Base-by-base conservation (phyloP, 2,888 invertebrate species). In the Petrolisthes cinctipes region DNA sequence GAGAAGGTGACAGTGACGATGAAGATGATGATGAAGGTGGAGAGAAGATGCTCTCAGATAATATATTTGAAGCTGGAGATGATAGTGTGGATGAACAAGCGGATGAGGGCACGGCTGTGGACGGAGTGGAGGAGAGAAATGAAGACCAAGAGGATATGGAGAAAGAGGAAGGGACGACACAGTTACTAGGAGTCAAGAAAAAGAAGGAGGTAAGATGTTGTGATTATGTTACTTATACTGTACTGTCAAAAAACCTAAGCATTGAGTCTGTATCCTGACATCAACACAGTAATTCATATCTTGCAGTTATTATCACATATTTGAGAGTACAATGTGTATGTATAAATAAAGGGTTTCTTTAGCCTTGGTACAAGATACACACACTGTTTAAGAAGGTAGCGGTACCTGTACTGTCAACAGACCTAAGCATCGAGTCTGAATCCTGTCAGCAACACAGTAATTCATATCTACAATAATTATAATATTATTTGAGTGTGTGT, bases 171-270 rank as follows among this genome's bases (percentile, higher is more conserved):
- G 56, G 95, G 96, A 88, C 5, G 6, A n/a, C n/a, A 51, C 94
- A 97, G 75, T 96, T 97, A 92, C 95, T 96, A 89, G 94, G 96
- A 79, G 93, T 97, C 37, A 93, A 37, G 37, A 37, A 95, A 86
- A 94, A 95, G 91, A 95, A 94, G 91, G 86, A 86, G 82, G 86
- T 86, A 56, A 79, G 76, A n/a, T n/a, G n/a, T n/a, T n/a, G 51
- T 23, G 54, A 23, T 81, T 20, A n/a, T 81, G 6, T 57, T 61
- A 9, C 20, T n/a, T 81, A n/a, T 7, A 20, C 14, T 14, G 4
- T 81, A 17, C 57, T 11, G 37, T 81, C 20, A 11, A 53, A 78
- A 53, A 51, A 53, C 1, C 11, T 78, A 53, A 20, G 11, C 23
- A 75, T 75, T 61, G 17, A 14, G 66, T 37, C 37, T 37, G 37